Percentiles rank a stretch among this genome's conserved stretches.
Conservation (phyloP, 1,140 invertebrate genomes). For the Nautilus pompilius region DNA sequence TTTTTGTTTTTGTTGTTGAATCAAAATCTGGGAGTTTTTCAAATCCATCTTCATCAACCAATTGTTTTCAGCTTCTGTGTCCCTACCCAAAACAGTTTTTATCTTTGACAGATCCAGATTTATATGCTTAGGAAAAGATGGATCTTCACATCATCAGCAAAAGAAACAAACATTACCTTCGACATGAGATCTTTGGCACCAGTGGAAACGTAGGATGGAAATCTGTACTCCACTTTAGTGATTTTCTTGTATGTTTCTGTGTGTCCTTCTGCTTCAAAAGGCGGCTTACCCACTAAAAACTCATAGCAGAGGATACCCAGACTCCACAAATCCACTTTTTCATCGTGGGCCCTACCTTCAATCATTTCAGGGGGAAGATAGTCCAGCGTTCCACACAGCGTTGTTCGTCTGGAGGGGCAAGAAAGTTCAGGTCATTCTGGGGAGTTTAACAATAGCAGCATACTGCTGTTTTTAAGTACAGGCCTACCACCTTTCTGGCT, state of each 20-base stretch:
- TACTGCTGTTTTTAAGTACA: no score
- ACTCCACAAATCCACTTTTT: constrained; percentile 93
- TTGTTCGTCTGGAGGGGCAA: constrained; percentile 68
- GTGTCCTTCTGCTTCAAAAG: constrained; percentile 78
- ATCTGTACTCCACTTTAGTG: constrained; percentile 70
- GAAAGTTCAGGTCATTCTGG: neutral
- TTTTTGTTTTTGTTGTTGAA: no score
- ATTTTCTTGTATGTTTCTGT: constrained; percentile 84
- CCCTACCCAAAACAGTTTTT: neutral
- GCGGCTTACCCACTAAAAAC: constrained; percentile 81
- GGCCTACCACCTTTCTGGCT: no score
- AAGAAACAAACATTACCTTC: constrained; percentile 63
- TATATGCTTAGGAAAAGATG: no score
- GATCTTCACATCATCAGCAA: neutral
- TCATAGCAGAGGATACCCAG: constrained; percentile 90
- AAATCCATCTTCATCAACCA: neutral
- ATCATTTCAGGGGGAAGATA: constrained; percentile 98
- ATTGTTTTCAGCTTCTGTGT: neutral
- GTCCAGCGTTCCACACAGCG: constrained; percentile 92
- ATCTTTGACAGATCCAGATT: neutral
- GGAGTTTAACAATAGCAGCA: no score
- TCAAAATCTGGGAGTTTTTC: no score
- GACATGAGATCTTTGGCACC: constrained; percentile 79
- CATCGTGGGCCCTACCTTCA: constrained; percentile 79
- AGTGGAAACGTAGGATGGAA: constrained; percentile 71